Base-by-base conservation (phyloP, 2,888 invertebrate genomes). In the Thyatira batis region DNA sequence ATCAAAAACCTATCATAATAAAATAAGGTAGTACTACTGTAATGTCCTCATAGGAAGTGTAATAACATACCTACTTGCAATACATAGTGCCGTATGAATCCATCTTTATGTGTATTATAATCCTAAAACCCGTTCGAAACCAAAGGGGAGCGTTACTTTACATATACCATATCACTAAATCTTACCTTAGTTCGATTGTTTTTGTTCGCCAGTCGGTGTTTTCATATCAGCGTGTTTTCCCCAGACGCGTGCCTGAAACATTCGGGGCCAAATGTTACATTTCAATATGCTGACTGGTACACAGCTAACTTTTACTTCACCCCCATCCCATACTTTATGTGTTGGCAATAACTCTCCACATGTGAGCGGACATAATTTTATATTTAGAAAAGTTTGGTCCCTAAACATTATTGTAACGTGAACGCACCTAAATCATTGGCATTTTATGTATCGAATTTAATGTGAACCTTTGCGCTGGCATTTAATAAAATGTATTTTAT, bases 261-360 rank as follows among this genome's bases (percentile, higher is more conserved):
- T 82, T 77, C 78, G 69, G 73, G 73, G 68, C 79, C 84, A 83
- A 85, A 84, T 84, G 87, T 85, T 86, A 87, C 85, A 77, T 81
- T 85, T 84, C 89, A 88, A 87, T 88, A 88, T 84, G 87, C 85
- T 82, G 84, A 85, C 84, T 82, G 70, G 75, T 81, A 80, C 76
- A 78, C 71, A 73, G 72, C 73, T 73, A 75, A 85, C 80, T 83
- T 83, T 81, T 78, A 77, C 77, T 80, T 71, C 65, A 58, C 66
- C 73, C 73, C 70, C 68, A 65, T 68, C 72, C 67, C 70, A 72
- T 76, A 73, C 83, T 85, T 84, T 84, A 84, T 75, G 67, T 53
- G 67, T 64, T 73, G 72, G 70, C 71, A 76, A 80, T 78, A 80
- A 77, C 71, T 76, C 76, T 73, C 69, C 67, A 58, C 57, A 57